Evolutionary conservation across 2,113 vertebrate species (phyloP), one percentile per base, ranked within the genome.

Genomic region (Archocentrus centrarchus): DNA sequence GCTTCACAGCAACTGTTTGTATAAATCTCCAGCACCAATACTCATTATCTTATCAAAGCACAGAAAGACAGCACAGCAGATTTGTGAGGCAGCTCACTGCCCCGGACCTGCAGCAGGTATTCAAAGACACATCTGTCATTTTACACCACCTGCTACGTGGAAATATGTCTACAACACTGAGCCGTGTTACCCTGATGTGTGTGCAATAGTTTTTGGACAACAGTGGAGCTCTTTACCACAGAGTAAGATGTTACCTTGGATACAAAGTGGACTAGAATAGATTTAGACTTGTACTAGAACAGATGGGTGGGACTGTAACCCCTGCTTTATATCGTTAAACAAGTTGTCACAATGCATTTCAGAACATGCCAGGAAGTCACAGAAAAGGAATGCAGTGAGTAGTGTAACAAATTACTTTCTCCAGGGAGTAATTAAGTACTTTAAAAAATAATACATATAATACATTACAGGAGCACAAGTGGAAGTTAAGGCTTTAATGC

Each of bases 11-110:
- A 68, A 81, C 35, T 76, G 79, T 86, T 91, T 89, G 85, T 4
- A 14, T 73, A 77, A 77, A 83, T 59, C 77, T 81, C 32, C 5
- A 60, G 70, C 73, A 59, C 79, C 66, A 88, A 87, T 17, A 82
- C 66, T 90, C 90, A 89, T 90, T 90, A 79, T 84, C 83, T 92
- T 62, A 41, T 91, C 82, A 84, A 41, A 80, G 64, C 75, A 55
- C 37, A 61, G 37, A 64, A 32, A 44, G 84, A 84, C 37, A 81
- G 62, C 63, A 41, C 20, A 30, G n/a, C 60, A 77, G 73, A 79
- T 3, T 44, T 53, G 2, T 18, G 47, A 50, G 53, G 14, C 7
- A n/a, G 22, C 15, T n/a, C 27, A 50, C 53, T 32, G 66, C 27
- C 17, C 44, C 0, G 66, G 17, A 64, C 37, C 53, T 57, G 66